phyloP scores from a whole-genome alignment of 30 jellyfish, hydroid and myxozoan species.

The Cassiopea xamachana region DNA sequence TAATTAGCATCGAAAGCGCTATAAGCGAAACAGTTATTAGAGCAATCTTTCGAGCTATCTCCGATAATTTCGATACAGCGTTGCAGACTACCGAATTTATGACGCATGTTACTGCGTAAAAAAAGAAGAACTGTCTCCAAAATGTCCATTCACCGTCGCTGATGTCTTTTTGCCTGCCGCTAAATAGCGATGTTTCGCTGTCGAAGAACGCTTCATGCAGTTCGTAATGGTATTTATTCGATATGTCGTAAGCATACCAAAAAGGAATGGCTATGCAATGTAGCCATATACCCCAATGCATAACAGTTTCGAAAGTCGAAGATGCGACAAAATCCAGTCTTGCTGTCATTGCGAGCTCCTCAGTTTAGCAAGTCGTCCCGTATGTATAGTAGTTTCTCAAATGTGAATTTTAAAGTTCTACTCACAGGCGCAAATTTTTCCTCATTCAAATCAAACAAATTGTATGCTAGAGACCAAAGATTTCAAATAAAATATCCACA shows the following conservation, averaged over 20 bases:
- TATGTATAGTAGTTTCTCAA: neutral
- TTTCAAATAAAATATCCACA: no score
- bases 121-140: constrained; percentile 69
- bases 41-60: constrained; percentile 65
- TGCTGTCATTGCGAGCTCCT: constrained; percentile 50
- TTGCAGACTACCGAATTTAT: constrained; percentile 41
- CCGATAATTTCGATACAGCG: constrained; percentile 25
- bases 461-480: no score
- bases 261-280: constrained; percentile 64
- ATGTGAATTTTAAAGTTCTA: neutral
- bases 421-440: no score
- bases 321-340: constrained; percentile 45
- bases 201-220: constrained; percentile 62
- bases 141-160: constrained; percentile 81
- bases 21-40: constrained; percentile 60
- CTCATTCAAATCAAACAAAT: no score
- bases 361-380: neutral
- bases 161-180: constrained; percentile 63
- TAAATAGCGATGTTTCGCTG: constrained; percentile 45
- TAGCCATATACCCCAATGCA: constrained; percentile 72
- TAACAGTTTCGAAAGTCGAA: constrained; percentile 38
- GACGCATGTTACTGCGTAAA: constrained; percentile 34
- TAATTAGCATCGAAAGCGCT: constrained; percentile 49
- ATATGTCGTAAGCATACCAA: constrained; percentile 60
- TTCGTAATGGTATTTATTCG: constrained; percentile 53